These are phyloP conservation scores for Cherax destructor DNA, from an alignment of 1,140 invertebrate species.

Conservation along the genomic window DNA sequence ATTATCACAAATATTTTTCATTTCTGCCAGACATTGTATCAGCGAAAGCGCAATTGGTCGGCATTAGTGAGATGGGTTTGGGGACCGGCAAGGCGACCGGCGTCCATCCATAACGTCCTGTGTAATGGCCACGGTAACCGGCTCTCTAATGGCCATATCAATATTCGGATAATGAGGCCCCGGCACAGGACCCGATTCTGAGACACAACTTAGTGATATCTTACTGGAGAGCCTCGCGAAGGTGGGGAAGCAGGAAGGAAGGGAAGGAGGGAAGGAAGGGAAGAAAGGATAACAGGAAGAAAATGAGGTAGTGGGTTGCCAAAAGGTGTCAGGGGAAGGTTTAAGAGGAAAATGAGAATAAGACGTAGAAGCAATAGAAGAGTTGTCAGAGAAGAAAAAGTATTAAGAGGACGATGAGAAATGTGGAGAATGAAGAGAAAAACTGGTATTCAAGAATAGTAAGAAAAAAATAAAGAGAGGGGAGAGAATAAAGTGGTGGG, in stretches of 20 bases:
- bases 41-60: constrained; percentile 25
- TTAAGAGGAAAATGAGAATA: background rate
- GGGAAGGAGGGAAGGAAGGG: background rate
- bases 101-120: constrained; percentile 31
- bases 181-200: background rate
- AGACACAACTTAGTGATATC: background rate
- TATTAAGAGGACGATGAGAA: background rate
- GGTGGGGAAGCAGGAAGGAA: background rate
- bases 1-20: constrained; percentile 35
- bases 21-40: constrained; percentile 25
- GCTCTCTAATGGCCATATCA: constrained; percentile 34
- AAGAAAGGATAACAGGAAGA: background rate
- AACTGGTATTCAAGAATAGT: too few relatives aligned
- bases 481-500: too few relatives aligned
- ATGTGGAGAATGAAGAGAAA: background rate
- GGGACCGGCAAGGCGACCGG: background rate
- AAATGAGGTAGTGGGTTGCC: background rate
- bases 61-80: constrained; percentile 30
- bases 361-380: too few relatives aligned
- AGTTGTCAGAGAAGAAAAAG: background rate
- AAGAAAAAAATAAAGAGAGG: too few relatives aligned
- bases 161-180: constrained; percentile 46
- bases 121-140: constrained; percentile 47
- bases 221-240: background rate
- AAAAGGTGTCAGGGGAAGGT: background rate